Evolutionary conservation across 2,888 invertebrate genomes (phyloP).

Genomic region (Volucella inanis): DNA sequence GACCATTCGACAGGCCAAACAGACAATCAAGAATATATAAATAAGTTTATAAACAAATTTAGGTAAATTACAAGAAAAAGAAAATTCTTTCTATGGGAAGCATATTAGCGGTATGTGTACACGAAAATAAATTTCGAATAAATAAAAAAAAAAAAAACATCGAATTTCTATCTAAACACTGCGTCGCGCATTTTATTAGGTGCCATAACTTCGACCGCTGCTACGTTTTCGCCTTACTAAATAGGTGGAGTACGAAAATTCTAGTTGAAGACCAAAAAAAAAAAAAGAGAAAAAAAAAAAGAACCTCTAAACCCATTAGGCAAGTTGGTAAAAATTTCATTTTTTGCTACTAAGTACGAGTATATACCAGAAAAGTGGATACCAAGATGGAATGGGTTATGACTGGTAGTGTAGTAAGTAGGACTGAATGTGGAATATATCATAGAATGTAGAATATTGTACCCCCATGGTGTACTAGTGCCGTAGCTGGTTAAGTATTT

Average conservation of each 20-base stretch:
- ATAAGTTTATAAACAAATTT: constrained; percentile 58
- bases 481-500: neutral
- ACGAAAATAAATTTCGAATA: constrained; percentile 70
- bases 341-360: constrained; percentile 64
- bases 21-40: constrained; percentile 40
- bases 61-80: constrained; percentile 19
- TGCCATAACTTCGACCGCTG: neutral
- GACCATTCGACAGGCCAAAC: constrained; percentile 27
- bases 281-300: constrained; percentile 13
- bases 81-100: constrained; percentile 41
- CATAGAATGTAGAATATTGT: neutral
- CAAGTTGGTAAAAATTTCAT: constrained; percentile 64
- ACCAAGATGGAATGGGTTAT: constrained; percentile 44
- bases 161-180: constrained; percentile 66
- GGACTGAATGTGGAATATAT: no score
- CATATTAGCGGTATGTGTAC: constrained; percentile 65
- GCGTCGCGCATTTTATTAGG: constrained; percentile 70
- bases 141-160: constrained; percentile 35
- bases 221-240: constrained; percentile 5
- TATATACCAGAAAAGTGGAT: constrained; percentile 2
- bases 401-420: constrained; percentile 24
- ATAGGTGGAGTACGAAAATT: constrained; percentile 57
- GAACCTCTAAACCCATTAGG: constrained; percentile 66
- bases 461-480: constrained; percentile 48
- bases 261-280: neutral